Percentiles rank a stretch among this genome's conserved stretches.
Conservation (phyloP, 2,113 vertebrate genomes). For the Paedocypris sp. region DNA sequence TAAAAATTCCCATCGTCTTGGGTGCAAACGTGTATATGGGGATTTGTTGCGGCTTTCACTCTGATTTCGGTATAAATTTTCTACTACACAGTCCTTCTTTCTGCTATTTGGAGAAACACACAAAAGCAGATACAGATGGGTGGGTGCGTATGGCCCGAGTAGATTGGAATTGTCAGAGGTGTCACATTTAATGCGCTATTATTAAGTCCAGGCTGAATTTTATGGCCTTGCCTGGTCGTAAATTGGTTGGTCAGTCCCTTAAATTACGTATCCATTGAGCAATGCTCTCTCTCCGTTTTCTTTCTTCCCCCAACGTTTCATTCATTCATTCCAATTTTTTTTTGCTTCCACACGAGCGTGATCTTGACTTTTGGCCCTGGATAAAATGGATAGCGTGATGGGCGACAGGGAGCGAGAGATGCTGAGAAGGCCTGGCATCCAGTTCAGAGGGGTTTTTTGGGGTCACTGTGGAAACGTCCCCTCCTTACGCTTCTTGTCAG, state of each 20-base stretch:
- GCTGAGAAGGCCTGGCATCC: not conserved
- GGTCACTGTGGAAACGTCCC: not conserved
- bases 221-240: conserved; percentile 72
- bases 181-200: conserved; percentile 82
- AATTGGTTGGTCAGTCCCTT: conserved; percentile 79
- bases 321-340: not conserved
- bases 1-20: conserved; percentile 54
- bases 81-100: conserved; percentile 37
- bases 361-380: not conserved
- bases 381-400: not conserved
- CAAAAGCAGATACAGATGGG: conserved; percentile 61
- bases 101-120: conserved; percentile 63
- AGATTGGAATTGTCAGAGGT: conserved; percentile 82
- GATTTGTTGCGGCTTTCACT: conserved; percentile 2
- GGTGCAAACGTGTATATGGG: not conserved
- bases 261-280: conserved; percentile 62
- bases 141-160: conserved; percentile 59
- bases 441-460: not conserved
- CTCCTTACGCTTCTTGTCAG: not conserved
- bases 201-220: conserved; percentile 80
- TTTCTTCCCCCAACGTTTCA: conserved; percentile 51
- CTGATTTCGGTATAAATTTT: not conserved
- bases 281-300: conserved; percentile 53
- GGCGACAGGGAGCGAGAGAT: not conserved
- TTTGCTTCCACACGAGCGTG: not conserved